These are phyloP conservation scores for Neoitamus cyanurus DNA, from an alignment of 2,888 invertebrate genomes.

Conservation along the genomic window DNA sequence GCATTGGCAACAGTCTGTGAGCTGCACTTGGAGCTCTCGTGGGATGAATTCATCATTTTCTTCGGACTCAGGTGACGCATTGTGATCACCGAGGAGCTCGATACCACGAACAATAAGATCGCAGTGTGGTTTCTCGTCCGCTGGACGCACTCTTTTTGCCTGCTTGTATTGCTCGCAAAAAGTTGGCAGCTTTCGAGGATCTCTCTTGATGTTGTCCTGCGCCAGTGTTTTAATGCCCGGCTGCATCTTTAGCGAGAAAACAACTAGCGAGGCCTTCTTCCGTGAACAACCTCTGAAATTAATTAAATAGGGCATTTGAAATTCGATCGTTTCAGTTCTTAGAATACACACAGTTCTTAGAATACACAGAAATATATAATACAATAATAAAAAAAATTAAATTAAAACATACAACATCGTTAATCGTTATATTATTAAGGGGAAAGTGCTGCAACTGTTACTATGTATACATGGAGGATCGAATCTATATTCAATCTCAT, in stretches of 20 bases:
- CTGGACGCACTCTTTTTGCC: conserved; percentile 2
- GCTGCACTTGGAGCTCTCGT: conserved; percentile 47
- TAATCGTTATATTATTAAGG: too few species aligned
- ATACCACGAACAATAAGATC: conserved; percentile 48
- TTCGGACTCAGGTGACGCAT: not conserved
- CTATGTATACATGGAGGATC: too few species aligned
- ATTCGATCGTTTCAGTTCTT: too few species aligned
- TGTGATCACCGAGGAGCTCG: conserved; percentile 23
- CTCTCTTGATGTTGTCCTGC: conserved; percentile 46
- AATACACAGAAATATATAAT: too few species aligned
- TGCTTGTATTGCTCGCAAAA: conserved; percentile 51
- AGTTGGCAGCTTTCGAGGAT: conserved; percentile 49
- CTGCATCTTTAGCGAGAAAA: conserved; percentile 49
- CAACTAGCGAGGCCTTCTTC: conserved; percentile 43
- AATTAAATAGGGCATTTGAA: not conserved
- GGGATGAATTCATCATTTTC: conserved; percentile 6
- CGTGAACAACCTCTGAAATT: conserved; percentile 26
- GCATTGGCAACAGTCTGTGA: conserved; percentile 52
- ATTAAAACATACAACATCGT: too few species aligned
- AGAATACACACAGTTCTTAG: too few species aligned
- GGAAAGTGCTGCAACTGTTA: too few species aligned
- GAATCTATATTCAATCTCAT: too few species aligned
- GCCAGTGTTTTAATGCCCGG: conserved; percentile 50
- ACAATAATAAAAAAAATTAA: too few species aligned
- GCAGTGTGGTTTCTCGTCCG: not conserved